phyloP scores from a whole-genome alignment of 2,888 invertebrate genomes.

The Ptychoptera albimana region DNA sequence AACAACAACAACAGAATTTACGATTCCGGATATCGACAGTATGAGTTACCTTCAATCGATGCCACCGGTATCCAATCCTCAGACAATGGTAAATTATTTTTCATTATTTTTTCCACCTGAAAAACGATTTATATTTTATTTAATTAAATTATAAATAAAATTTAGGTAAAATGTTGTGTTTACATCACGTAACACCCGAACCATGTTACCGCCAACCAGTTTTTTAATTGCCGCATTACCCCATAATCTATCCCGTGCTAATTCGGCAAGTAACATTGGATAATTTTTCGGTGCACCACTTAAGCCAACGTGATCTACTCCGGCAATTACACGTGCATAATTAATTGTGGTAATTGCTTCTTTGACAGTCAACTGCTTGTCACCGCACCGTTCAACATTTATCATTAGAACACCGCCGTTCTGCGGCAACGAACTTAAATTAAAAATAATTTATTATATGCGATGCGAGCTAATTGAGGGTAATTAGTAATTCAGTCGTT shows the following conservation, averaged over 20 bases:
- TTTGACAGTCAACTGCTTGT: constrained; percentile 24
- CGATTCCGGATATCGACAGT: constrained; percentile 36
- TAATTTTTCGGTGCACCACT: constrained; percentile 37
- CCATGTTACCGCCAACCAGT: constrained; percentile 40
- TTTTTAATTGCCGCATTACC: constrained; percentile 41
- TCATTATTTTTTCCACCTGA: constrained; percentile 14
- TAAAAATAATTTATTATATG: not conserved
- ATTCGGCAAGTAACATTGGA: constrained; percentile 42
- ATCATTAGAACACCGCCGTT: constrained; percentile 48
- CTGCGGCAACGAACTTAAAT: constrained; percentile 23
- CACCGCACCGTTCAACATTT: constrained; percentile 37
- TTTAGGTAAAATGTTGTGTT: constrained; percentile 12
- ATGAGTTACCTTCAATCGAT: constrained; percentile 35
- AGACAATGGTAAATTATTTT: constrained; percentile 32
- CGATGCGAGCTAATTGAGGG: not conserved
- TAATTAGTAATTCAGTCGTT: not conserved
- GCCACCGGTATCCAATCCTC: constrained; percentile 39
- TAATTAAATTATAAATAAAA: not conserved
- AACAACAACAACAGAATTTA: too few species aligned
- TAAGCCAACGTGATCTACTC: constrained; percentile 48
- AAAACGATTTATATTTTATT: not conserved
- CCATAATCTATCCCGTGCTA: constrained; percentile 41
- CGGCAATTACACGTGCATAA: constrained; percentile 45
- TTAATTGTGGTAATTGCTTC: constrained; percentile 42
- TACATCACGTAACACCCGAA: constrained; percentile 38